Conservation (phyloP, 2,888 invertebrate genomes). For the Merodon equestris region DNA sequence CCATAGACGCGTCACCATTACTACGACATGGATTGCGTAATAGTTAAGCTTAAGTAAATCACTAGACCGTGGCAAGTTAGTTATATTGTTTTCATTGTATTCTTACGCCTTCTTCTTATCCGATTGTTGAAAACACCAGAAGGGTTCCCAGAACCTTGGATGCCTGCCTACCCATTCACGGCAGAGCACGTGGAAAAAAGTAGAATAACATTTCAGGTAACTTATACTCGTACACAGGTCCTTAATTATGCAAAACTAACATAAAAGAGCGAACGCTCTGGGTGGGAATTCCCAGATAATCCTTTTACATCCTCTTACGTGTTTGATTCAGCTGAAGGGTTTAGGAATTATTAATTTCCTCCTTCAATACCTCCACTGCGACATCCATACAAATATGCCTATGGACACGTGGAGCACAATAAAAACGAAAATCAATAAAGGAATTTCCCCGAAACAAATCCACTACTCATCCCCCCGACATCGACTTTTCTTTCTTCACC, state of each 20-base stretch:
- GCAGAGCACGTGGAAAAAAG: too few relatives aligned
- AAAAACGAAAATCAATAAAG: conserved; percentile 19
- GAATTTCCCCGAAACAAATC: conserved; percentile 1
- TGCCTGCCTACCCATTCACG: too few relatives aligned
- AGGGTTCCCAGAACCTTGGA: too few relatives aligned
- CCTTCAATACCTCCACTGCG: conserved; percentile 24
- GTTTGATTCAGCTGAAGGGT: conserved; percentile 50
- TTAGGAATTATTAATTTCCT: conserved; percentile 59
- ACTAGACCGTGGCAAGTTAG: conserved; percentile 46
- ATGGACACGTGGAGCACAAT: conserved; percentile 17
- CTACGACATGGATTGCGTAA: too few relatives aligned
- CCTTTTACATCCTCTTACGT: conserved; percentile 58
- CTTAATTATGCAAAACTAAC: conserved; percentile 57
- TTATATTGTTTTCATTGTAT: too few relatives aligned
- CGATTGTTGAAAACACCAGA: too few relatives aligned
- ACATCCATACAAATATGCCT: background rate
- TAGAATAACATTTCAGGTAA: too few relatives aligned
- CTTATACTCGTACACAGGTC: conserved; percentile 55
- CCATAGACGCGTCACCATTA: too few relatives aligned
- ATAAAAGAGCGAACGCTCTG: conserved; percentile 18
- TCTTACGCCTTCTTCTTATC: too few relatives aligned
- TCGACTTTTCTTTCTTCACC: background rate
- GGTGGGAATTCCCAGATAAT: conserved; percentile 27
- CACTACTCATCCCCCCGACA: too few relatives aligned
- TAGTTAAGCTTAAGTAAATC: too few relatives aligned